phyloP scores from a whole-genome alignment of 1,140 invertebrate species.

The Calephelis virginiensis region DNA sequence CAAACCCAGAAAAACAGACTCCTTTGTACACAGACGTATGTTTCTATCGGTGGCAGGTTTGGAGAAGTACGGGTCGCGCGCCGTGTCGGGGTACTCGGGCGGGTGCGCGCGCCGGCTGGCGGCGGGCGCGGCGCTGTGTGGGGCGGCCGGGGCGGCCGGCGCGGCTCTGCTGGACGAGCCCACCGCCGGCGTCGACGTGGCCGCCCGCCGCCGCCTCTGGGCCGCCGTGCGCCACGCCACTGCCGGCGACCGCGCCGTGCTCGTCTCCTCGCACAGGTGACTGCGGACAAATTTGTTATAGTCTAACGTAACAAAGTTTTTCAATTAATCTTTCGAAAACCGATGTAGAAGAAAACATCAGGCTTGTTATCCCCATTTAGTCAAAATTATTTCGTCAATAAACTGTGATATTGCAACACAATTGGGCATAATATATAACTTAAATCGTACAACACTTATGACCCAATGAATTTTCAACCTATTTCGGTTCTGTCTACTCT shows the following conservation, averaged over 20 bases:
- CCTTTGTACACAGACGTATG: too few species aligned
- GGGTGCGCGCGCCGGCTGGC: slow-evolving; percentile 91
- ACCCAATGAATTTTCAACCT: not conserved
- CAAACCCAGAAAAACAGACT: too few species aligned
- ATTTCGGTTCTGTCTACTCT: too few species aligned
- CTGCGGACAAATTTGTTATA: too few species aligned
- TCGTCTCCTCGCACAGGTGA: slow-evolving; percentile 79
- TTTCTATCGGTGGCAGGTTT: slow-evolving; percentile 34
- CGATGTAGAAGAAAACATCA: too few species aligned
- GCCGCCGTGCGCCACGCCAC: slow-evolving; percentile 63
- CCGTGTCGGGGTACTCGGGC: slow-evolving; percentile 71
- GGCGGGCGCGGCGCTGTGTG: slow-evolving; percentile 85
- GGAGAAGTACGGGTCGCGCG: slow-evolving; percentile 34
- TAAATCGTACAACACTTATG: not conserved
- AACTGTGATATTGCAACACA: too few species aligned
- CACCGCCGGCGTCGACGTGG: slow-evolving; percentile 86
- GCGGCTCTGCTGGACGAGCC: slow-evolving; percentile 84
- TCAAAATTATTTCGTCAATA: too few species aligned
- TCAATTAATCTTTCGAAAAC: too few species aligned
- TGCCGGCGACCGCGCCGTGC: slow-evolving; percentile 49
- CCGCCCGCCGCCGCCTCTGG: slow-evolving; percentile 78
- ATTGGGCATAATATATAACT: too few species aligned
- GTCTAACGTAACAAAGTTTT: too few species aligned
- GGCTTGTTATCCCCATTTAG: too few species aligned
- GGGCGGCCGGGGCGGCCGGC: slow-evolving; percentile 28